phyloP scores from a whole-genome alignment of 1,140 invertebrate species.

The Drosophila orosa region DNA sequence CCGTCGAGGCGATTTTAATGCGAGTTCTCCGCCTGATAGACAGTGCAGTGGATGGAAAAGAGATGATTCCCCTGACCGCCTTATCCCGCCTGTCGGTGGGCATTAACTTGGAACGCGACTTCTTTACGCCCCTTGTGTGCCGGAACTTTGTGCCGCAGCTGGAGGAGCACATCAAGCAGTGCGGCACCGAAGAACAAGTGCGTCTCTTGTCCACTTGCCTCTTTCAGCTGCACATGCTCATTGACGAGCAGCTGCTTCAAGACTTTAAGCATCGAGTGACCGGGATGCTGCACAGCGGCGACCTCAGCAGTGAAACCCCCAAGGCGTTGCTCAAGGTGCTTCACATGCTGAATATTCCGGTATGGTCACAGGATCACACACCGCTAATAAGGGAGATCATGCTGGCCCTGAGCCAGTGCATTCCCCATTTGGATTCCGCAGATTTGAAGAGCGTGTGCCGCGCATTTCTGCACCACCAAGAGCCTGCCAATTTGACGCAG shows the following conservation, averaged over 20 bases:
- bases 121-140: conserved; percentile 69
- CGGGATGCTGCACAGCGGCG: conserved; percentile 38
- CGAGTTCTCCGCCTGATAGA: conserved; percentile 42
- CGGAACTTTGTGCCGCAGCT: conserved; percentile 65
- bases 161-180: conserved; percentile 46
- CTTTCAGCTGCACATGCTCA: conserved; percentile 65
- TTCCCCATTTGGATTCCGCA: conserved; percentile 46
- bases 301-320: conserved; percentile 41
- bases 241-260: conserved; percentile 51
- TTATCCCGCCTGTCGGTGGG: conserved; percentile 74
- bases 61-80: conserved; percentile 52
- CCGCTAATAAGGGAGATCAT: conserved; percentile 59
- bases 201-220: conserved; percentile 74
- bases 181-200: conserved; percentile 55
- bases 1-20: conserved; percentile 50
- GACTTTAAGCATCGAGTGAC: conserved; percentile 54
- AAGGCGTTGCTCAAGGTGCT: conserved; percentile 70
- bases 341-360: conserved; percentile 70
- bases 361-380: conserved; percentile 68
- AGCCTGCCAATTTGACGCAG: conserved; percentile 60
- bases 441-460: conserved; percentile 65
- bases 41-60: neutral
- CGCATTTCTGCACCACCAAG: conserved; percentile 72
- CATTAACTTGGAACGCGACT: conserved; percentile 66
- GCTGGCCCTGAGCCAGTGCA: conserved; percentile 30